Conservation (phyloP, 2,888 invertebrate species). For the Monoplex corrugatus region DNA sequence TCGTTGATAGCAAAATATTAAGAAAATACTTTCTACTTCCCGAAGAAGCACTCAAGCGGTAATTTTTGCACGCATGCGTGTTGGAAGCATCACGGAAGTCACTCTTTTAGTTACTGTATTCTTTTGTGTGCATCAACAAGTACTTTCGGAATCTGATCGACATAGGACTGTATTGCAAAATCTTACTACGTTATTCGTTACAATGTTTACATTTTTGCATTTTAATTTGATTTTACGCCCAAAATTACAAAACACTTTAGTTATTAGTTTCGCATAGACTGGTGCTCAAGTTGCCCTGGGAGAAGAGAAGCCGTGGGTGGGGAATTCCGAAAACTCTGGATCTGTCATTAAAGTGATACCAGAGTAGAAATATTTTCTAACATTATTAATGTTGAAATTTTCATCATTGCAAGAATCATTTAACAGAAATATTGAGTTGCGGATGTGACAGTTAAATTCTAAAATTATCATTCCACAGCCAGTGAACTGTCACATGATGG, state of each 20-base stretch:
- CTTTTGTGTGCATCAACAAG: background rate
- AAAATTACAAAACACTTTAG: too few species aligned
- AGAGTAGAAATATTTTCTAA: too few species aligned
- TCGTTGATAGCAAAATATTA: slow-evolving; percentile 39
- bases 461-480: too few species aligned
- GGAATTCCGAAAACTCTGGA: background rate
- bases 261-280: slow-evolving; percentile 45
- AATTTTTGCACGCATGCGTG: slow-evolving; percentile 69
- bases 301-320: background rate
- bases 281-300: slow-evolving; percentile 47
- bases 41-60: slow-evolving; percentile 51
- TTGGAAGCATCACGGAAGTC: background rate
- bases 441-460: too few species aligned
- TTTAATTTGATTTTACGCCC: background rate
- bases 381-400: too few species aligned
- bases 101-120: slow-evolving; percentile 26
- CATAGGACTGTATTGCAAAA: too few species aligned
- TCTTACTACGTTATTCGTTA: background rate
- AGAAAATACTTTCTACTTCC: slow-evolving; percentile 41
- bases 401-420: too few species aligned
- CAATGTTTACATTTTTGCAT: background rate
- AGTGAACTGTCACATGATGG: slow-evolving; percentile 4
- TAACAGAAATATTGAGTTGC: too few species aligned
- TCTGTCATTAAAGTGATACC: too few species aligned
- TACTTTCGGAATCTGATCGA: too few species aligned